Base-by-base conservation (phyloP, 2,888 invertebrate genomes). In the Caenorhabditis parvicauda region DNA sequence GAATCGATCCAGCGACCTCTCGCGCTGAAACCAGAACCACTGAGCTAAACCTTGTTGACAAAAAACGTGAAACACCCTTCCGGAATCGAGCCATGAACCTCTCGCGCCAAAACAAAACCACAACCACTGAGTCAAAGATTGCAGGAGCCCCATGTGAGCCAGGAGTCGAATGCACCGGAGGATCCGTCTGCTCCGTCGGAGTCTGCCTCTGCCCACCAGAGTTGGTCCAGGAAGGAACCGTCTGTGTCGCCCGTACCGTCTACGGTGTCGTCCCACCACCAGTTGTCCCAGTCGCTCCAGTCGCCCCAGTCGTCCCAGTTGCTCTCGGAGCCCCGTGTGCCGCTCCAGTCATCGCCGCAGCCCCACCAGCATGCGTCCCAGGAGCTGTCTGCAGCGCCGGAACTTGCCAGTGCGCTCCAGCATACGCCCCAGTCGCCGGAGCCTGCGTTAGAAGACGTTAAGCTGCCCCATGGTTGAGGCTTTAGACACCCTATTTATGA, bases 81-180 rank as follows among this genome's bases (percentile, higher is more conserved):
- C n/a, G n/a, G n/a, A n/a, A n/a, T n/a, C n/a, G n/a, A n/a, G n/a
- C n/a, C n/a, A n/a, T n/a, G n/a, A n/a, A n/a, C n/a, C n/a, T n/a
- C n/a, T n/a, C n/a, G n/a, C n/a, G n/a, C n/a, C n/a, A n/a, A n/a
- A n/a, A n/a, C n/a, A n/a, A n/a, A n/a, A n/a, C n/a, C 62, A 64
- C 69, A 17, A 46, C 64, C n/a, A 75, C 74, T n/a, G n/a, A n/a
- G n/a, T n/a, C n/a, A n/a, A n/a, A n/a, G n/a, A n/a, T n/a, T n/a
- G n/a, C n/a, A n/a, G 77, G 77, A 54, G 74, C 75, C 7, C 73
- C 74, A 28, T 77, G 77, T 57, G 77, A 76, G 63, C 78, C 77
- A 35, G 78, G 78, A 70, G 79, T 78, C 54, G 79, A 79, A 62
- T 79, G 79, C 67, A 79, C 79, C 48, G 79, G 79, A 45, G 79